These are phyloP conservation scores for Aspidapion aeneum DNA, from an alignment of 2,888 invertebrate genomes.

Conservation along the genomic window DNA sequence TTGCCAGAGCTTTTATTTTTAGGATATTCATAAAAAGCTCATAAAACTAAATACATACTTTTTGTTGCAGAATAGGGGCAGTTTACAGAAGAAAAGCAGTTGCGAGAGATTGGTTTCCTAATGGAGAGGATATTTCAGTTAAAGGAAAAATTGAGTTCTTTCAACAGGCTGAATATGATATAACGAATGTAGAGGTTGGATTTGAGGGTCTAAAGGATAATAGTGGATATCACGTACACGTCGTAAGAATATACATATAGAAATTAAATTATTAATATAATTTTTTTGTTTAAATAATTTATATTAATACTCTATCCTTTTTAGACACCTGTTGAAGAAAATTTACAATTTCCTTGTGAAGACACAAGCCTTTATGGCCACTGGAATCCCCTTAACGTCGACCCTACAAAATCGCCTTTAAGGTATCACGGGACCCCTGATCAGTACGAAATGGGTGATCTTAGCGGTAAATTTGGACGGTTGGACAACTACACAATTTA, in stretches of 20 bases:
- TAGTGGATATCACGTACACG: slow-evolving; percentile 77
- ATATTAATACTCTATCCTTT: not conserved
- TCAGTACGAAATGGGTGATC: slow-evolving; percentile 82
- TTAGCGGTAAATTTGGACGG: slow-evolving; percentile 82
- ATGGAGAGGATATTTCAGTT: slow-evolving; percentile 62
- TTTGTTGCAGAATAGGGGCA: slow-evolving; percentile 63
- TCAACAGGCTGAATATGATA: slow-evolving; percentile 83
- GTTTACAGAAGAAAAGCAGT: slow-evolving; percentile 79
- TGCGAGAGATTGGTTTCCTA: slow-evolving; percentile 84
- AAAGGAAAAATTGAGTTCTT: slow-evolving; percentile 76
- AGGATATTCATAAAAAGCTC: too few relatives aligned
- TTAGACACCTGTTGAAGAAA: slow-evolving; percentile 77
- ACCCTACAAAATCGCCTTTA: slow-evolving; percentile 57
- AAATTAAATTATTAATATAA: slow-evolving; percentile 10
- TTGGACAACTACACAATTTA: slow-evolving; percentile 62
- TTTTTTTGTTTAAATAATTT: not conserved
- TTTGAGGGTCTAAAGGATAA: slow-evolving; percentile 67
- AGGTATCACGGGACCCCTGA: slow-evolving; percentile 68
- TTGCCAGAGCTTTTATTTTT: too few relatives aligned
- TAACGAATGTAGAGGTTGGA: slow-evolving; percentile 73
- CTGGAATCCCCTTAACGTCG: slow-evolving; percentile 80
- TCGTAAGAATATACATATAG: slow-evolving; percentile 59
- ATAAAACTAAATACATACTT: not conserved
- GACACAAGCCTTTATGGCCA: slow-evolving; percentile 76
- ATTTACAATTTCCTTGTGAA: slow-evolving; percentile 86